phyloP scores from a whole-genome alignment of 1,140 invertebrate genomes.

The Caerostris extrusa region DNA sequence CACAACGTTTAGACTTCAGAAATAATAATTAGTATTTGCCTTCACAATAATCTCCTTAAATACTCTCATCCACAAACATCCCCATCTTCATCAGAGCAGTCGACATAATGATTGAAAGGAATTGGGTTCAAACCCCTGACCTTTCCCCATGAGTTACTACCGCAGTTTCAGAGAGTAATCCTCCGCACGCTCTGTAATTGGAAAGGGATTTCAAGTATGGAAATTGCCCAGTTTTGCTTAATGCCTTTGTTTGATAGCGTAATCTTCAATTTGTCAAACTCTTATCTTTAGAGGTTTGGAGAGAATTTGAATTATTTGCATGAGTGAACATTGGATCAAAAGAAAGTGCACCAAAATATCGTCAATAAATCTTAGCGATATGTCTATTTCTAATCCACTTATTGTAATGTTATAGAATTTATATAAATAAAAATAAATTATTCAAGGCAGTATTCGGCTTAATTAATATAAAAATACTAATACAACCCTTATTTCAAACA shows the following conservation, averaged over 20 bases:
- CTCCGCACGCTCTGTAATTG: background rate
- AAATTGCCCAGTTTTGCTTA: background rate
- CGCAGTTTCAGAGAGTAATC: background rate
- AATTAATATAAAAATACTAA: no score
- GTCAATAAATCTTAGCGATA: no score
- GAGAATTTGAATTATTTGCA: background rate
- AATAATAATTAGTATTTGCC: background rate
- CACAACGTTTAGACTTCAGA: background rate
- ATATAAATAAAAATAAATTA: no score
- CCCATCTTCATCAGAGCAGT: background rate
- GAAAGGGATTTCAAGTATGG: background rate
- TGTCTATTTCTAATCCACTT: no score
- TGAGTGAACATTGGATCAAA: background rate
- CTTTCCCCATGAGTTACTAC: background rate
- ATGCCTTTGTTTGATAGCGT: background rate
- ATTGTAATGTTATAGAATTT: no score
- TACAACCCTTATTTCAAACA: no score
- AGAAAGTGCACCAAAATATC: no score
- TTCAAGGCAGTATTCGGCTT: no score
- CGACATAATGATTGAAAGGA: constrained; percentile 17
- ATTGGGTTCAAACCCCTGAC: background rate
- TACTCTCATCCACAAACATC: background rate
- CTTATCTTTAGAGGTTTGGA: background rate
- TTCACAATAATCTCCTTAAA: background rate
- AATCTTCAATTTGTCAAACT: background rate